A percentile compares a stretch with the other conserved stretches of the same genome.
Evolutionary conservation across 2,113 vertebrate genomes (phyloP).

Genomic region (Nansenia antarctica): DNA sequence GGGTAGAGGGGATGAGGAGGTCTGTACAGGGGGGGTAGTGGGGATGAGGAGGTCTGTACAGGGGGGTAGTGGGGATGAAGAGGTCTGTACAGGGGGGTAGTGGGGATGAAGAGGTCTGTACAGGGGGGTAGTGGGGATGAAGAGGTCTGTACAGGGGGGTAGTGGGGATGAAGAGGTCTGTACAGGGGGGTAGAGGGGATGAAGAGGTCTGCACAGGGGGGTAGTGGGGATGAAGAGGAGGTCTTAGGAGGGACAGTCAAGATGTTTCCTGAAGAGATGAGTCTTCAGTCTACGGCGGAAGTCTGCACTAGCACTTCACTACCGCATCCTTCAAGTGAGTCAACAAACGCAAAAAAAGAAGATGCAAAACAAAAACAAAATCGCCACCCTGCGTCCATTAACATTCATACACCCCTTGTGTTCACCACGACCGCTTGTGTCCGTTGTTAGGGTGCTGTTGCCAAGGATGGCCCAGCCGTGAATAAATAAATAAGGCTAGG

Average conservation of each 20-base stretch:
- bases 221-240: background rate
- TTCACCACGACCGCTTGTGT: background rate
- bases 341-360: background rate
- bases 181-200: background rate
- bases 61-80: too few relatives aligned
- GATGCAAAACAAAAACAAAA: background rate
- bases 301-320: too few relatives aligned
- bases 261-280: background rate
- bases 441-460: constrained; percentile 10
- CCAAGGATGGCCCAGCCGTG: constrained; percentile 13
- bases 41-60: too few relatives aligned
- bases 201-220: background rate
- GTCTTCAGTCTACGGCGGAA: too few relatives aligned
- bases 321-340: too few relatives aligned
- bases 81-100: too few relatives aligned
- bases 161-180: too few relatives aligned
- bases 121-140: too few relatives aligned
- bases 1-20: too few relatives aligned
- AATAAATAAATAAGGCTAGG: constrained; percentile 9
- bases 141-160: too few relatives aligned
- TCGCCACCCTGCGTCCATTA: background rate
- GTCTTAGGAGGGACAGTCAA: background rate
- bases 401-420: background rate
- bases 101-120: too few relatives aligned
- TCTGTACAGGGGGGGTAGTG: too few relatives aligned